Evolutionary conservation across 2,797 vertebrate genomes (phyloP).

Genomic region (Chiloscyllium punctatum): DNA sequence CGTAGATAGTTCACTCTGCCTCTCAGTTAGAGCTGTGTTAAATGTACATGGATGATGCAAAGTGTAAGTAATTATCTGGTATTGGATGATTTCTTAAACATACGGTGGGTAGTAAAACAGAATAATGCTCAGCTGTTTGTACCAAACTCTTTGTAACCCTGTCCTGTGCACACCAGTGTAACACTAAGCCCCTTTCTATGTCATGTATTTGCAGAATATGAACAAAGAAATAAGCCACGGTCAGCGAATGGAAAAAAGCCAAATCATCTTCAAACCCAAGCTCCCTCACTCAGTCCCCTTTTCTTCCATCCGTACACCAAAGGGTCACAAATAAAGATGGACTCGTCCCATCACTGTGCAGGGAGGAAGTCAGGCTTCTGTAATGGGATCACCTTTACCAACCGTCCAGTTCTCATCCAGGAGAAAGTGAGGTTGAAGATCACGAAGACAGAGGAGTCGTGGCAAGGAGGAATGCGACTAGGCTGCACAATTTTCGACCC

Average conservation of each 20-base stretch:
- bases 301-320: conserved; percentile 24
- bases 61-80: neutral
- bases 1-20: neutral
- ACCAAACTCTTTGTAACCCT: neutral
- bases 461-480: neutral
- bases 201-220: neutral
- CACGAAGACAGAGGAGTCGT: neutral
- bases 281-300: neutral
- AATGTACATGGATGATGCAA: neutral
- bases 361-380: conserved; percentile 22
- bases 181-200: no score
- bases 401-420: conserved; percentile 6
- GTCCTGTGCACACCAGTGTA: neutral
- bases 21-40: neutral
- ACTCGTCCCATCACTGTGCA: neutral
- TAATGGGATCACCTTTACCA: conserved; percentile 19
- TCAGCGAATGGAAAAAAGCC: neutral
- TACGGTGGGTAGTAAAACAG: neutral
- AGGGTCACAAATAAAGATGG: neutral
- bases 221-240: neutral
- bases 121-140: neutral
- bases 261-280: neutral
- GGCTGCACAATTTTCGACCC: conserved; percentile 8
- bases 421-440: conserved; percentile 25
- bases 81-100: neutral